Base-by-base conservation (phyloP, 2,797 vertebrate species). In the Lepilemur septentrionalis region DNA sequence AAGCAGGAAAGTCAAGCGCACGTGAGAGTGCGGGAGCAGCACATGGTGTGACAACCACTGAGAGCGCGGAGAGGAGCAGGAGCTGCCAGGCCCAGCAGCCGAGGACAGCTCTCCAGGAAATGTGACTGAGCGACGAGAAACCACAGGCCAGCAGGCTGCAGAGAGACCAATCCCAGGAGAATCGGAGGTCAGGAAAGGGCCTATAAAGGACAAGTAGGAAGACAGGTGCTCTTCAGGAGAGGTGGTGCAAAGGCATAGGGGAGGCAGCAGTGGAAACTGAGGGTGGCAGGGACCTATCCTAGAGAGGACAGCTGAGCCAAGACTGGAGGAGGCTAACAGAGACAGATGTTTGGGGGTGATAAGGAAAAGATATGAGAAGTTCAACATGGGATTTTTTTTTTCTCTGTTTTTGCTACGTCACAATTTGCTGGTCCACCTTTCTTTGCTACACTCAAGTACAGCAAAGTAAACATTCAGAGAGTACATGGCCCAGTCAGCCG, bases 281-380 rank as follows among this genome's bases (percentile, higher is more conserved):
- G 61, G 50, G 4, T 0, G 0, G 14, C 13, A 10, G 30, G 3
- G 67, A 50, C 43, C 43, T 7, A 4, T 0, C 25, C 28, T 8
- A n/a, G n/a, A 43, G 35, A 13, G 15, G 32, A 30, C 32, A 30
- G 35, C 1, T 0, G 59, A 89, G 38, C 18, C 1, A 1, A 48
- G 14, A n/a, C 12, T 55, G 46, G 18, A 32, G 11, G 48, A 82
- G 2, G 35, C 32, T 59, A 43, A 52, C 38, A 18, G 14, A 23
- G n/a, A 32, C 46, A 75, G 73, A 25, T 43, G 28, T 30, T 25
- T 35, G 2, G 48, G 12, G 17, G 4, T 50, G 70, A 22, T 5
- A 50, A 79, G 32, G 25, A 75, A 30, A 87, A 87, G 35, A 7
- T 43, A 52, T 14, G 55, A 79, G 35, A 48, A 82, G 11, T 35